Evolutionary conservation across 2,113 vertebrate species (phyloP), one percentile per base, ranked within the genome.

Genomic region (Chaetura pelagica): DNA sequence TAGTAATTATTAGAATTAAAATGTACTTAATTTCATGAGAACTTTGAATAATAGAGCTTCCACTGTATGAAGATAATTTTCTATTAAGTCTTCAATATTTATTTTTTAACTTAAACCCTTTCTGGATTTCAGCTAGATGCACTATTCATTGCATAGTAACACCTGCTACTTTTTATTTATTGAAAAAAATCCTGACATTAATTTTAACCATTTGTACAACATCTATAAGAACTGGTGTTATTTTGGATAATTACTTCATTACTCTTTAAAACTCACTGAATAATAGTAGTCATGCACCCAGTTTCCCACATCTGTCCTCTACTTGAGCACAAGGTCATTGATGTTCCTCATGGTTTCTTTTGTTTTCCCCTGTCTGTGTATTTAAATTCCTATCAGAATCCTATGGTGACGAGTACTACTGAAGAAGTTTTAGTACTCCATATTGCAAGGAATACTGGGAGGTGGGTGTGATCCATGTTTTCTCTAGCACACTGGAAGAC

Each of bases 301-400:
- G 40, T 9, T n/a, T n/a, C n/a, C n/a, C n/a, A n/a, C n/a, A n/a
- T n/a, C 7, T 48, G 16, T 48, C 3, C 24, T 10, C 6, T 1
- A 27, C 15, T 66, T 61, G 4, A 68, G 7, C 24, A 80, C 23
- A 48, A 71, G 8, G 15, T 17, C 6, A 1, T 16, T 58, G 40
- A 48, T 49, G 15, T 30, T 66, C 4, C 35, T 68, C 3, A 7
- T 15, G 22, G 44, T 46, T 46, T 46, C 14, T 46, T 46, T 46
- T 16, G 44, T 46, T 46, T 46, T 46, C 7, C 18, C 18, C 44
- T 27, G 19, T 71, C 5, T 58, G 21, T 0, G 0, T 79, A 27
- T 89, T 73, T 35, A 38, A n/a, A 24, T 4, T 21, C 5, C 21
- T 67, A 5, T 21, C 15, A 52, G 29, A 69, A 48, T 38, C 15